Percentiles rank a stretch among this genome's conserved stretches.
Conservation (phyloP, 2,797 vertebrate species). For the Onychomys leucogaster region DNA sequence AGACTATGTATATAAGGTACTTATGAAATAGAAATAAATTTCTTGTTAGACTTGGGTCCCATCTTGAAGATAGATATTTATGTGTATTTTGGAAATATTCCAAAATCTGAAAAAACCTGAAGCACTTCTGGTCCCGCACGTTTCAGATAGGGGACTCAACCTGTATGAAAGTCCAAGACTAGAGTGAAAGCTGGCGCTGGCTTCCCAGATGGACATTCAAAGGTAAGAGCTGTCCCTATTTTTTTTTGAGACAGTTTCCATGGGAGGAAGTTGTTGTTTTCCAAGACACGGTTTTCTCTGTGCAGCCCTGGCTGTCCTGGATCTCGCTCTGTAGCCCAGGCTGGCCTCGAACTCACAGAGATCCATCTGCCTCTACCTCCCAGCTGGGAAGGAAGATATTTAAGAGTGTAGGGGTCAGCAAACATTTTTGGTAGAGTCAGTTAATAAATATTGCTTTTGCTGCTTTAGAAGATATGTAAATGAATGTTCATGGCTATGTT, state of each 20-base stretch:
- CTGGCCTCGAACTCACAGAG: too few relatives aligned
- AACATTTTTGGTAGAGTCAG: not conserved
- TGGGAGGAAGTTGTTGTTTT: not conserved
- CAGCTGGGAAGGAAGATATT: not conserved
- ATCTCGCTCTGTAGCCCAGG: too few relatives aligned
- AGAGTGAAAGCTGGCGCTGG: not conserved
- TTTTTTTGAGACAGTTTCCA: not conserved
- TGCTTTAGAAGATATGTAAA: not conserved
- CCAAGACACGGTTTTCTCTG: too few relatives aligned
- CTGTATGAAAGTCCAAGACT: not conserved
- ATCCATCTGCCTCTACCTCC: too few relatives aligned
- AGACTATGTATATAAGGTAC: not conserved
- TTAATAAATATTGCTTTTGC: constrained; percentile 11
- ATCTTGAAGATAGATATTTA: not conserved
- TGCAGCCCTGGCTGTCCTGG: too few relatives aligned
- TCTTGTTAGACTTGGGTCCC: not conserved
- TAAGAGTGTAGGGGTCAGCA: not conserved
- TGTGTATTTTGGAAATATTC: constrained; percentile 3
- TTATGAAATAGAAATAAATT: not conserved
- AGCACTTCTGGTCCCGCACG: not conserved
- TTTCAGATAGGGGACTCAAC: not conserved
- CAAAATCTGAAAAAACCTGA: not conserved
- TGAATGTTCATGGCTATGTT: not conserved
- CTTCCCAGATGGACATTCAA: constrained; percentile 26
- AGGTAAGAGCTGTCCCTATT: not conserved